Evolutionary conservation across 2,888 invertebrate species (phyloP).

Genomic region (Andrena bucephala): DNA sequence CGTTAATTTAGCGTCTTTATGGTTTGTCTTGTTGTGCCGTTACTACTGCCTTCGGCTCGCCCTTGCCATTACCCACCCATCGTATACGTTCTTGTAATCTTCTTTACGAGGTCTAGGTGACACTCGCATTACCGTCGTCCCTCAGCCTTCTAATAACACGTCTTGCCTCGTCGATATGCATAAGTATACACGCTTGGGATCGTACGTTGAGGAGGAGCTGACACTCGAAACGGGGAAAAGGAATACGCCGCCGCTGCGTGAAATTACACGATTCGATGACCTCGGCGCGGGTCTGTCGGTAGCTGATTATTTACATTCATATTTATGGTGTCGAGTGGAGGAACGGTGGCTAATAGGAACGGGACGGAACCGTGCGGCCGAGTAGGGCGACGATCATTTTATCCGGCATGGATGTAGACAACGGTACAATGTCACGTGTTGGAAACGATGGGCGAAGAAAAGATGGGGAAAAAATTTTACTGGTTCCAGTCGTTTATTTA

Average conservation of each 20-base stretch:
- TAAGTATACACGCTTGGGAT: not conserved
- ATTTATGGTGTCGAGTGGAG: conserved; percentile 10
- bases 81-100: not conserved
- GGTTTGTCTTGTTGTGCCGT: not conserved
- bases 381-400: not conserved
- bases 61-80: not conserved
- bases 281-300: not conserved
- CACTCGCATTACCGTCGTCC: not conserved
- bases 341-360: conserved; percentile 9
- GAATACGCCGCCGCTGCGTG: not conserved
- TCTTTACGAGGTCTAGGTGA: not conserved
- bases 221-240: not conserved
- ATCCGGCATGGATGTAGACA: not conserved
- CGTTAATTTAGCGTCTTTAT: not conserved
- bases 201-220: not conserved
- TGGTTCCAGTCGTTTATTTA: conserved; percentile 20
- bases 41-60: conserved; percentile 3
- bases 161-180: not conserved
- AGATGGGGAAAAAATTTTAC: not conserved
- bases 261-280: conserved; percentile 5
- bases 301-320: conserved; percentile 8
- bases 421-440: conserved; percentile 24
- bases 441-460: not conserved
- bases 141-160: not conserved
- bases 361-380: not conserved